Evolutionary conservation across 2,113 vertebrate genomes (phyloP).

Genomic region (Telmatochromis brachygnathus): DNA sequence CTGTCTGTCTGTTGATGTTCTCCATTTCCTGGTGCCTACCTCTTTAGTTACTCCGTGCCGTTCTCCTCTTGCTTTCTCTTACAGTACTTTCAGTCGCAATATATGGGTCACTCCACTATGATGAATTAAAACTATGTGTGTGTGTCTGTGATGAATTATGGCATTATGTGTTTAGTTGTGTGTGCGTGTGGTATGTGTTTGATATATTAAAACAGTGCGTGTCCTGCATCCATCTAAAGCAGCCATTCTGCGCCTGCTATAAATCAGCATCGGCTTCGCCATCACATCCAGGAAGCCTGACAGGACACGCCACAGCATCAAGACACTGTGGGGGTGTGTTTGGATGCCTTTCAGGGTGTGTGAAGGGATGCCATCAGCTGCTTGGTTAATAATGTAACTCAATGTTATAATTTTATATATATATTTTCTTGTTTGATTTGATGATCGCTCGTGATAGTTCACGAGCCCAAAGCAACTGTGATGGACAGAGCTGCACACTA

Average conservation of each 20-base stretch:
- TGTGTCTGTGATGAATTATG: conserved; percentile 10
- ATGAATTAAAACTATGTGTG: conserved; percentile 55
- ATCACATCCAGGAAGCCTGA: conserved; percentile 46
- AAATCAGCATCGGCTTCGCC: conserved; percentile 57
- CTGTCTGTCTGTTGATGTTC: background rate
- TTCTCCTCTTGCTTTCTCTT: background rate
- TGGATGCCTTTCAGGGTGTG: background rate
- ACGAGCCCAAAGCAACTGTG: background rate
- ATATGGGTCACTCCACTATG: conserved; percentile 58
- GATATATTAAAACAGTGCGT: conserved; percentile 64
- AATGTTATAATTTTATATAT: background rate
- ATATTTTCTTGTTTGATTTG: background rate
- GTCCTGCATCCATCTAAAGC: conserved; percentile 60
- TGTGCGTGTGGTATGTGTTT: conserved; percentile 35
- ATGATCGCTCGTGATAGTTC: background rate
- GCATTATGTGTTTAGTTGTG: background rate
- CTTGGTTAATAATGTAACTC: conserved; percentile 31
- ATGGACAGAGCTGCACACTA: background rate
- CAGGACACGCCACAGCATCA: conserved; percentile 34
- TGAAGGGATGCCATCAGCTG: background rate
- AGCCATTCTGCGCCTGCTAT: conserved; percentile 43
- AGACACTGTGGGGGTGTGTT: background rate
- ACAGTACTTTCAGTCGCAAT: conserved; percentile 32
- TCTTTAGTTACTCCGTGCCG: background rate
- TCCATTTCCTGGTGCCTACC: background rate